A percentile compares a stretch with the other conserved stretches of the same genome.
Evolutionary conservation across 2,888 invertebrate species (phyloP).

Genomic region (Bembecia ichneumoniformis): DNA sequence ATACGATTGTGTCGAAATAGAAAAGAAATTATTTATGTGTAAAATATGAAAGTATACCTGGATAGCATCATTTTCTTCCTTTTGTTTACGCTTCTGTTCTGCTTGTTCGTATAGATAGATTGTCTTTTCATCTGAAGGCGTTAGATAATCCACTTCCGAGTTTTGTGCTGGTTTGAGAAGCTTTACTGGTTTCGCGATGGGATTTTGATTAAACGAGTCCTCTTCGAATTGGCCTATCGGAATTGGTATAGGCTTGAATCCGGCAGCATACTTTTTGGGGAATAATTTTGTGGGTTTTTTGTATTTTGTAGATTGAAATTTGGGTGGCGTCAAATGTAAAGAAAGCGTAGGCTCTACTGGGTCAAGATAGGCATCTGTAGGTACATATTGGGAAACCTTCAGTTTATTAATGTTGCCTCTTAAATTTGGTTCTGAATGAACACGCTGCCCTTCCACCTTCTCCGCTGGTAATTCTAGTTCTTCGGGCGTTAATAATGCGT

Average conservation of each 20-base stretch:
- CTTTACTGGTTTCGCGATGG: constrained; percentile 55
- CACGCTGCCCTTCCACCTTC: constrained; percentile 34
- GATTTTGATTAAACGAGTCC: constrained; percentile 36
- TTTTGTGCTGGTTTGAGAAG: constrained; percentile 43
- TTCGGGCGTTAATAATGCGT: constrained; percentile 41
- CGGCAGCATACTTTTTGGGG: constrained; percentile 72
- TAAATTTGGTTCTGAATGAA: constrained; percentile 2
- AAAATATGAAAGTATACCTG: not conserved
- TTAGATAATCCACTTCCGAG: constrained; percentile 32
- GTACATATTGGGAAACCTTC: constrained; percentile 6
- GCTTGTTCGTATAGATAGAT: constrained; percentile 59
- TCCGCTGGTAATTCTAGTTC: constrained; percentile 54
- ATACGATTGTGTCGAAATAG: too few species aligned
- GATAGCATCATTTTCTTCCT: constrained; percentile 22
- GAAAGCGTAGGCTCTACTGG: constrained; percentile 40
- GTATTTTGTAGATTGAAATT: constrained; percentile 30
- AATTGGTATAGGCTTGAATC: constrained; percentile 58
- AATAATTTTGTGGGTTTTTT: constrained; percentile 67
- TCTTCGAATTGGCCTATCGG: constrained; percentile 46
- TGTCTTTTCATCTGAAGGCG: constrained; percentile 42
- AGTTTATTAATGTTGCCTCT: constrained; percentile 7
- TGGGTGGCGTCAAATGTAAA: constrained; percentile 41
- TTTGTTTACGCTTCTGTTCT: constrained; percentile 62
- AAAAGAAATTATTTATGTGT: too few species aligned
- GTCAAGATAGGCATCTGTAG: constrained; percentile 18